Conservation (phyloP, 2,888 invertebrate species). For the Cheilosia variabilis region DNA sequence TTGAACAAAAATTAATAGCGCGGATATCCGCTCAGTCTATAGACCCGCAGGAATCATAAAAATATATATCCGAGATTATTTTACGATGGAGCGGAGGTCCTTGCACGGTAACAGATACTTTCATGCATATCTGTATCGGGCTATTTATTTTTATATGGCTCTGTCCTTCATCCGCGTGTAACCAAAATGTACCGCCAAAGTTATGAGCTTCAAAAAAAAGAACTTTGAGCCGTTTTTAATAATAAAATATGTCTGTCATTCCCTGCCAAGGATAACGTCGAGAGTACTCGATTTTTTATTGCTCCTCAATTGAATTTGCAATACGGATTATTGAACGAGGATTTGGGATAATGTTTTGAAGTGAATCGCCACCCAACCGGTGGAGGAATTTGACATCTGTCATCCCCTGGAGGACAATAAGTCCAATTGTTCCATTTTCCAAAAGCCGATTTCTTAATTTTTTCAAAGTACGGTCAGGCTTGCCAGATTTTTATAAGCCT, state of each 20-base stretch:
- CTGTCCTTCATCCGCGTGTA: slow-evolving; percentile 10
- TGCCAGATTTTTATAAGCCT: no score
- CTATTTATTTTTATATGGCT: background rate
- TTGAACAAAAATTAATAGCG: no score
- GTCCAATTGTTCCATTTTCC: slow-evolving; percentile 25
- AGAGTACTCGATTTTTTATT: background rate
- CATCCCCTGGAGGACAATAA: slow-evolving; percentile 10
- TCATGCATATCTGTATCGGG: slow-evolving; percentile 23
- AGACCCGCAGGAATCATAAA: no score
- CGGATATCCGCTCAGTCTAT: no score
- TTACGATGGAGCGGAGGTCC: no score
- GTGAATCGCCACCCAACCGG: background rate
- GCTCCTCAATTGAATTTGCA: background rate
- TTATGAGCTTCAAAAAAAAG: slow-evolving; percentile 28
- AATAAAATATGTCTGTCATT: background rate
- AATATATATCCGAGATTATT: no score
- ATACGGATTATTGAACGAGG: slow-evolving; percentile 30
- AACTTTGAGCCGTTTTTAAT: slow-evolving; percentile 39
- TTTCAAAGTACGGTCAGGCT: slow-evolving; percentile 24
- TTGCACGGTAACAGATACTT: slow-evolving; percentile 16
- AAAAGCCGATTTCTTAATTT: slow-evolving; percentile 43
- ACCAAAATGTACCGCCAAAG: slow-evolving; percentile 32
- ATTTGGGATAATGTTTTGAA: slow-evolving; percentile 6
- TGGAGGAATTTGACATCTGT: slow-evolving; percentile 18
- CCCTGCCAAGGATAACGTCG: background rate